Evolutionary conservation across 2,113 vertebrate species (phyloP), one percentile per base, ranked within the genome.

Genomic region (Hippocampus zosterae): DNA sequence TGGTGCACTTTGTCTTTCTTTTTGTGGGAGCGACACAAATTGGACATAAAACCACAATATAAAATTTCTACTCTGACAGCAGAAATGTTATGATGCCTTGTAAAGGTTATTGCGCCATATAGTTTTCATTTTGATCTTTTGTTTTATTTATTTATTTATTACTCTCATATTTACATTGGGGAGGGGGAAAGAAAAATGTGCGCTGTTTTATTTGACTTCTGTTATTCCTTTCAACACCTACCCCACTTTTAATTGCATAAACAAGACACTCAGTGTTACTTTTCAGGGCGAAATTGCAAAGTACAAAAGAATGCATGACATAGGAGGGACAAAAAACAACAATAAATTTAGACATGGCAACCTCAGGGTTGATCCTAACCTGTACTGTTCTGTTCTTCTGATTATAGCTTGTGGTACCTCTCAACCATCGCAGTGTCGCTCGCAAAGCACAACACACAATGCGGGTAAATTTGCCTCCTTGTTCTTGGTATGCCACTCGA

Each of bases 51-150:
- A 64, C 1, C 21, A n/a, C 13, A 15, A 23, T 64, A 41, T 64
- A 64, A 64, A 13, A 64, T 8, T 44, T 64, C 62, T 64, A n/a
- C 62, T 64, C 62, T 64, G 40, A 23, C 62, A 64, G 62, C 62
- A 44, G n/a, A 64, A 64, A 64, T 23, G 16, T 41, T 42, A 64
- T 23, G 62, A 44, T 16, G 41, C 62, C 13, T 44, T 64, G 62
- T 64, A 64, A 64, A 64, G 44, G 21, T 64, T 64, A 64, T 64
- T 64, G 62, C 41, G n/a, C 62, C 3, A 12, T 44, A 44, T 44
- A 64, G 62, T 44, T 64, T 64, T 64, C 21, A 64, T 64, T 64
- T 44, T n/a, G 62, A 64, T 42, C 6, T 64, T 64, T 62, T 63
- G 4, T 57, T 57, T 33, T 59, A 55, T 59, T 10, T 13, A 13